These are phyloP conservation scores for Trididemnum miniatum DNA, from an alignment of 23 tunicate species.

Conservation along the genomic window DNA sequence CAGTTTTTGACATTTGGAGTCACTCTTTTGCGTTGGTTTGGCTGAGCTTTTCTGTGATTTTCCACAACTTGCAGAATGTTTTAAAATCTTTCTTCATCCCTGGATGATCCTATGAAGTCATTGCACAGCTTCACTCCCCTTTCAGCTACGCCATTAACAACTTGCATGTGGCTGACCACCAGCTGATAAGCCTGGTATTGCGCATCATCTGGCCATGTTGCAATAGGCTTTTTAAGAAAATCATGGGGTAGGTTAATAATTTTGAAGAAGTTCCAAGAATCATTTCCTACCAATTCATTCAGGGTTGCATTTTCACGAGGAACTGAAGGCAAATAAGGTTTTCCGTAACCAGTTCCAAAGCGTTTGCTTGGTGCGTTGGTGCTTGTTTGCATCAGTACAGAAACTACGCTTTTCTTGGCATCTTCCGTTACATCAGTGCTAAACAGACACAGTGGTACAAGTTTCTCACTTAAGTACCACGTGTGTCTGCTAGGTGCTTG, in stretches of 20 bases:
- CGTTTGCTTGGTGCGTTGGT: neutral
- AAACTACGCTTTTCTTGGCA: too few relatives aligned
- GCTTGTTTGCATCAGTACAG: neutral
- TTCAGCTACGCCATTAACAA: slow-evolving; percentile 7
- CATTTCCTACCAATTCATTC: neutral
- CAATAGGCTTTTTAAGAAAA: neutral
- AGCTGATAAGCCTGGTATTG: neutral
- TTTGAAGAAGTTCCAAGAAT: neutral
- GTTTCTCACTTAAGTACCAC: slow-evolving; percentile 10
- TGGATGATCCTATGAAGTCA: neutral
- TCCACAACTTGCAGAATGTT: neutral
- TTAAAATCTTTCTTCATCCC: neutral
- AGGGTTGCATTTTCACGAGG: neutral
- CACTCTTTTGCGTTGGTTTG: neutral
- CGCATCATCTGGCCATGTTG: neutral
- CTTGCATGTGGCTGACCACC: neutral
- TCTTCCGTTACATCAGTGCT: neutral
- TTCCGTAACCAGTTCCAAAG: neutral
- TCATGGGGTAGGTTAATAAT: neutral
- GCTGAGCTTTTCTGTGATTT: neutral
- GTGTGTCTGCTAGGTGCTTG: neutral
- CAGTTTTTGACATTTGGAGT: neutral
- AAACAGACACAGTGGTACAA: slow-evolving; percentile 12
- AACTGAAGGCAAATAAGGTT: neutral
- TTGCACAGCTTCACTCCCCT: neutral